Evolutionary conservation across 1,140 invertebrate genomes (phyloP).

Genomic region (Drosophila triauraria): DNA sequence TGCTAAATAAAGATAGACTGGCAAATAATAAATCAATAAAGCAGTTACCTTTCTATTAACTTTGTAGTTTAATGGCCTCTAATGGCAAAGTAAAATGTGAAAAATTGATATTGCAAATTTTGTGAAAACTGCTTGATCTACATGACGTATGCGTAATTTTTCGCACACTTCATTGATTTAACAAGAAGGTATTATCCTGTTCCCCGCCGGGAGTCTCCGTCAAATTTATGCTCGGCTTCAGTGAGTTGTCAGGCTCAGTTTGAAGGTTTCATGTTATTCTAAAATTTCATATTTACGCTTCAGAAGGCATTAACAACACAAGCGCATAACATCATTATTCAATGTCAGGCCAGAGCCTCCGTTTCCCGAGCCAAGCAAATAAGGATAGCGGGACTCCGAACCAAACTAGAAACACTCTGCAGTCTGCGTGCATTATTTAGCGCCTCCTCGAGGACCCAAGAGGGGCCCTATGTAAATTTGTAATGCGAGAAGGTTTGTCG

Average conservation of each 20-base stretch:
- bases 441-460: conserved; percentile 1
- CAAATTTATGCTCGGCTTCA: conserved; percentile 19
- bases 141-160: conserved; percentile 39
- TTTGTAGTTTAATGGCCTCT: conserved; percentile 3
- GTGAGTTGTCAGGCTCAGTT: conserved; percentile 27
- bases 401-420: conserved; percentile 33
- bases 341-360: conserved; percentile 28
- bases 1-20: conserved; percentile 2
- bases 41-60: no score
- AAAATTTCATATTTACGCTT: conserved; percentile 46
- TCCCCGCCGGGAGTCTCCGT: background rate
- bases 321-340: conserved; percentile 44
- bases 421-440: conserved; percentile 46
- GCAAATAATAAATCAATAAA: conserved; percentile 5
- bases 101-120: background rate
- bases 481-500: background rate
- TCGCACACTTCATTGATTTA: conserved; percentile 47
- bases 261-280: conserved; percentile 23
- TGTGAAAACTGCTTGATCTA: conserved; percentile 7
- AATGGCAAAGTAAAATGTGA: background rate
- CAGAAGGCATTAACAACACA: conserved; percentile 35
- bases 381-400: conserved; percentile 9
- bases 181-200: conserved; percentile 15
- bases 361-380: conserved; percentile 9
- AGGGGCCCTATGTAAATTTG: conserved; percentile 9